Conservation (phyloP, 2,113 vertebrate species). For the Tapirus terrestris region DNA sequence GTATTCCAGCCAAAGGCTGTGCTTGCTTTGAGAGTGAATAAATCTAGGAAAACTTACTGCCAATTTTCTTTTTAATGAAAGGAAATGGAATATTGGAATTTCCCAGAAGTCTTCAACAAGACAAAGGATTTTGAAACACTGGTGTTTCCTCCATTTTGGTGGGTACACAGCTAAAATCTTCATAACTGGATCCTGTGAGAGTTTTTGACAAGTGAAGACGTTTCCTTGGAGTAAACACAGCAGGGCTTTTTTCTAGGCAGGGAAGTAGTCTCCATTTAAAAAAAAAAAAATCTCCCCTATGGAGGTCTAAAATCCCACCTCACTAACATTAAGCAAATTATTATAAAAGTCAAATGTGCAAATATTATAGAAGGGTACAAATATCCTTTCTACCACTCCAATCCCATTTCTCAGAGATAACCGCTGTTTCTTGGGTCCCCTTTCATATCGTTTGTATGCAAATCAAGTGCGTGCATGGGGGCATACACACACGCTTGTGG, state of each 20-base stretch:
- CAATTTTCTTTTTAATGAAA: slow-evolving; percentile 37
- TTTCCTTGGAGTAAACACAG: background rate
- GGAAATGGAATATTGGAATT: background rate
- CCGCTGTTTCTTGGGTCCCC: background rate
- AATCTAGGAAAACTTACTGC: background rate
- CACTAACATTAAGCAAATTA: background rate
- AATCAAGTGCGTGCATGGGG: no score
- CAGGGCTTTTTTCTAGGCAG: background rate
- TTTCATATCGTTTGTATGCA: no score
- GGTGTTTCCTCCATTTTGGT: background rate
- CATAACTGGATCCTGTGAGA: background rate
- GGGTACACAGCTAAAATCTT: background rate
- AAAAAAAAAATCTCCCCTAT: background rate
- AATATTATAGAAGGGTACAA: background rate
- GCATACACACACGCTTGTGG: rapidly evolving
- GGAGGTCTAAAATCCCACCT: background rate
- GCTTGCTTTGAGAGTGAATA: background rate
- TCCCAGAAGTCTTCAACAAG: background rate
- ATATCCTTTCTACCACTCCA: background rate
- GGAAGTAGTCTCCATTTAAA: background rate
- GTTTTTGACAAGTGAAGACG: background rate
- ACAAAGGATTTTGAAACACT: background rate
- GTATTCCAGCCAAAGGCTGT: background rate
- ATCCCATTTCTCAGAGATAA: background rate
- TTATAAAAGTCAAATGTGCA: background rate